Conservation (phyloP, 2,113 vertebrate genomes). For the Paracanthobrama guichenoti region DNA sequence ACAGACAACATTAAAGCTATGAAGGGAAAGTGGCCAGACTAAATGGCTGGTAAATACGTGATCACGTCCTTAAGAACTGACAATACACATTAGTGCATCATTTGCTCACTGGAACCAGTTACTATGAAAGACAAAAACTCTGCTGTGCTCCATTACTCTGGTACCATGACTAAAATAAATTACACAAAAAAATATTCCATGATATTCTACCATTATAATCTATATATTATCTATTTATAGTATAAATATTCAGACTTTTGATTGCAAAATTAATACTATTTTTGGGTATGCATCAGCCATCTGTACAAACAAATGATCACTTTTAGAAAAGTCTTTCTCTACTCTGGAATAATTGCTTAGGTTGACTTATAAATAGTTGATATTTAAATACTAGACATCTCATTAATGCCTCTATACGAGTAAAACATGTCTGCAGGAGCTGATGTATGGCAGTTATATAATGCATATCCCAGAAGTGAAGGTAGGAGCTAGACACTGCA, state of each 20-base stretch:
- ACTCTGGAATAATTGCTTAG: not conserved
- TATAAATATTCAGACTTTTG: not conserved
- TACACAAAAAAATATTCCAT: not conserved
- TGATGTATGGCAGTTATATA: not conserved
- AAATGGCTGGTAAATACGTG: not conserved
- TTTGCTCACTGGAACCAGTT: too few species aligned
- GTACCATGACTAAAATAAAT: too few species aligned
- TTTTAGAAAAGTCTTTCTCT: not conserved
- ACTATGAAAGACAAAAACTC: too few species aligned
- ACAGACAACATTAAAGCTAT: not conserved
- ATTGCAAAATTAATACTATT: conserved; percentile 16
- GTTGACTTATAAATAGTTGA: not conserved
- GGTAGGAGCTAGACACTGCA: not conserved
- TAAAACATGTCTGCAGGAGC: not conserved
- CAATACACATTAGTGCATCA: not conserved
- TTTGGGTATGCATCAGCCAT: not conserved
- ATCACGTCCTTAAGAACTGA: not conserved
- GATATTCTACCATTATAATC: not conserved
- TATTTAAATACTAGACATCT: not conserved
- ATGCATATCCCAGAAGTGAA: not conserved
- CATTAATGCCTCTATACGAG: not conserved
- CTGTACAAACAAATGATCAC: not conserved
- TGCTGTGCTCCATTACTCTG: too few species aligned
- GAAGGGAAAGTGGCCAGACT: not conserved
- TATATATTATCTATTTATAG: not conserved